Evolutionary conservation across 2,888 invertebrate genomes (phyloP).

Genomic region (Silvanus unidentatus): DNA sequence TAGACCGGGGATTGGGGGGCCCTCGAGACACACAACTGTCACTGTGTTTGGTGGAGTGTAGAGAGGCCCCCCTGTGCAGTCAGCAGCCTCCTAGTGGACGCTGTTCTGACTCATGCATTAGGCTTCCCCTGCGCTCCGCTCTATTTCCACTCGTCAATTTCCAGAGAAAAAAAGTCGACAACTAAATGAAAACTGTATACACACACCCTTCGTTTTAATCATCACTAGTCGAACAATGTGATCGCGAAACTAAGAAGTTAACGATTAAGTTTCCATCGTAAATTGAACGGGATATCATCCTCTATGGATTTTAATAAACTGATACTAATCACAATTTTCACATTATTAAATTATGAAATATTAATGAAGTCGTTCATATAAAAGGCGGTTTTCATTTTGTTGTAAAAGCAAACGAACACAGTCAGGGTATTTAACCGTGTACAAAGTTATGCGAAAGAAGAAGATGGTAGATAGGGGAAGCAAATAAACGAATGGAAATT

Average conservation of each 20-base stretch:
- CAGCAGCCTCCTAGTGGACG: conserved; percentile 7
- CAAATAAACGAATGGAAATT: conserved; percentile 32
- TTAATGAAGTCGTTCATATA: conserved; percentile 27
- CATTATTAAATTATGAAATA: conserved; percentile 30
- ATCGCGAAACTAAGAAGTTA: conserved; percentile 2
- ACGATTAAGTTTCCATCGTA: conserved; percentile 20
- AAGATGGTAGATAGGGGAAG: conserved; percentile 22
- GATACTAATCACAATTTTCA: conserved; percentile 29
- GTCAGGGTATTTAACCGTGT: neutral
- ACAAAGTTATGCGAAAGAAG: conserved; percentile 14
- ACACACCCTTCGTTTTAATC: conserved; percentile 1
- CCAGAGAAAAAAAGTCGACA: conserved; percentile 24
- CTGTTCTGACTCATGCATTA: conserved; percentile 28
- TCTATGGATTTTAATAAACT: conserved; percentile 23
- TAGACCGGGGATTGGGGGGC: conserved; percentile 36
- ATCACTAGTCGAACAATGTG: too few species aligned
- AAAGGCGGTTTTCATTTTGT: conserved; percentile 30
- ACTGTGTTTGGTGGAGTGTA: conserved; percentile 18
- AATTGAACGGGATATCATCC: conserved; percentile 21
- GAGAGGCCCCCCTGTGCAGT: conserved; percentile 22
- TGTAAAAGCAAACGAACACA: too few species aligned
- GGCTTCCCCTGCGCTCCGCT: conserved; percentile 7
- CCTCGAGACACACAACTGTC: conserved; percentile 44
- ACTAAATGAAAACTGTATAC: conserved; percentile 23
- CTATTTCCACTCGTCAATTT: neutral